Evolutionary conservation across 2,797 vertebrate species (phyloP).

Genomic region (Calcarius lapponicus): DNA sequence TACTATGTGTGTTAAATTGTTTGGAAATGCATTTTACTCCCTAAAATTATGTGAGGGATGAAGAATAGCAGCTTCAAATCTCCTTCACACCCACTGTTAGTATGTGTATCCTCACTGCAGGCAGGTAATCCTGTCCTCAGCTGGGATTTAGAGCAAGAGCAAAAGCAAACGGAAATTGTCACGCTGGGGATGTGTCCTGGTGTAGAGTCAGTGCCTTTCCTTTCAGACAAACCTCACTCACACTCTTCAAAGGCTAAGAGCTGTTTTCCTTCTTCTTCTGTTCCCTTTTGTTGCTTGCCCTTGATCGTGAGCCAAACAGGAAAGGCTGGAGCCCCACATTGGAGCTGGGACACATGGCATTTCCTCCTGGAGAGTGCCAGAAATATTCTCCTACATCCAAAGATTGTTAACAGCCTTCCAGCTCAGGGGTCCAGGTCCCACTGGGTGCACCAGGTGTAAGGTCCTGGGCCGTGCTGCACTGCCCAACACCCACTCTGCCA

Average conservation of each 20-base stretch:
- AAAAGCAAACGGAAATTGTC: neutral
- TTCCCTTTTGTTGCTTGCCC: neutral
- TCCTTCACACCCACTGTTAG: neutral
- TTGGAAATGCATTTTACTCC: neutral
- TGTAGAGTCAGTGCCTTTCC: neutral
- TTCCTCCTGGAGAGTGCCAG: neutral
- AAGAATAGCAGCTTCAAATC: neutral
- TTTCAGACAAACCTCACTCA: neutral
- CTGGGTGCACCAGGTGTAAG: rapidly evolving
- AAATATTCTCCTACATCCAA: neutral
- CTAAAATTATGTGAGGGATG: neutral
- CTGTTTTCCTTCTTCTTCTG: neutral
- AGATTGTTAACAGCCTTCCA: neutral
- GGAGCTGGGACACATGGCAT: neutral
- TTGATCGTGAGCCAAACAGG: slow-evolving; percentile 37
- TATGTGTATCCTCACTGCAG: neutral
- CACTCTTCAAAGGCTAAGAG: slow-evolving; percentile 9
- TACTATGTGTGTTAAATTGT: neutral
- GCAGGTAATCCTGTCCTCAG: neutral
- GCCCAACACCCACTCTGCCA: rapidly evolving
- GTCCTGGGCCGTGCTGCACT: rapidly evolving
- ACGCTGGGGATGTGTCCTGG: rapidly evolving
- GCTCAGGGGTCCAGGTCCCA: neutral
- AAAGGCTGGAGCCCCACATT: neutral
- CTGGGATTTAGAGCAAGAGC: neutral